phyloP scores from a whole-genome alignment of 2,113 vertebrate species.

The Tylochromis polylepis region DNA sequence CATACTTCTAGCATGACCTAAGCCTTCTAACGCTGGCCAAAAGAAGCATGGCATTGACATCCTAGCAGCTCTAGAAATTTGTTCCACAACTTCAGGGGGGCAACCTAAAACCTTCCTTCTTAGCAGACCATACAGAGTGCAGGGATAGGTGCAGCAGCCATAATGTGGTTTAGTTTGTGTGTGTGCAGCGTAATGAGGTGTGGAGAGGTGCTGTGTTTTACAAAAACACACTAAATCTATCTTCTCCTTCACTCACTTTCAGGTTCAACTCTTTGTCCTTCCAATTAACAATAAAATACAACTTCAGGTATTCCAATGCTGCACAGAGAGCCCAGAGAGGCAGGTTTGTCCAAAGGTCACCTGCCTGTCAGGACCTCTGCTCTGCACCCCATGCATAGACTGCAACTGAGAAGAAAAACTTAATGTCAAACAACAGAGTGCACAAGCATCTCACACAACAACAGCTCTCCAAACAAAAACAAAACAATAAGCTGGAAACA shows the following conservation, averaged over 20 bases:
- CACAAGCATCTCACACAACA: neutral
- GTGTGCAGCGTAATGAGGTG: neutral
- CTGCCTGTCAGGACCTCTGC: neutral
- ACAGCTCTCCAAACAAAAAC: neutral
- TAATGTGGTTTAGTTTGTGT: neutral
- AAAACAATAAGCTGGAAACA: neutral
- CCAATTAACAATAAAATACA: neutral
- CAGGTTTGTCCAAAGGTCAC: slow-evolving; percentile 37
- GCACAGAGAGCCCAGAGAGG: neutral
- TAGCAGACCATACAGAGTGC: neutral
- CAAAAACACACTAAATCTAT: neutral
- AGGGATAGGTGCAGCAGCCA: neutral
- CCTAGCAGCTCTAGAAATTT: slow-evolving; percentile 16
- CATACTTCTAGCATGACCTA: slow-evolving; percentile 51
- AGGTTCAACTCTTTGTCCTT: neutral
- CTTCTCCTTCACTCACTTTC: neutral
- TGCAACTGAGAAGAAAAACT: neutral
- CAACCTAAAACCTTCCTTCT: slow-evolving; percentile 29
- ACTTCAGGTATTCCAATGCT: neutral
- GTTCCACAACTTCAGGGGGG: slow-evolving; percentile 19
- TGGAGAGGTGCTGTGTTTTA: neutral
- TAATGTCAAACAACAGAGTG: slow-evolving; percentile 9
- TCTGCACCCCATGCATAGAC: neutral
- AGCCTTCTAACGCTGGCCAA: slow-evolving; percentile 20
- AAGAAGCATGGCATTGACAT: slow-evolving; percentile 33